Evolutionary conservation across 1,140 invertebrate genomes (phyloP).

Genomic region (Elysia chlorotica): DNA sequence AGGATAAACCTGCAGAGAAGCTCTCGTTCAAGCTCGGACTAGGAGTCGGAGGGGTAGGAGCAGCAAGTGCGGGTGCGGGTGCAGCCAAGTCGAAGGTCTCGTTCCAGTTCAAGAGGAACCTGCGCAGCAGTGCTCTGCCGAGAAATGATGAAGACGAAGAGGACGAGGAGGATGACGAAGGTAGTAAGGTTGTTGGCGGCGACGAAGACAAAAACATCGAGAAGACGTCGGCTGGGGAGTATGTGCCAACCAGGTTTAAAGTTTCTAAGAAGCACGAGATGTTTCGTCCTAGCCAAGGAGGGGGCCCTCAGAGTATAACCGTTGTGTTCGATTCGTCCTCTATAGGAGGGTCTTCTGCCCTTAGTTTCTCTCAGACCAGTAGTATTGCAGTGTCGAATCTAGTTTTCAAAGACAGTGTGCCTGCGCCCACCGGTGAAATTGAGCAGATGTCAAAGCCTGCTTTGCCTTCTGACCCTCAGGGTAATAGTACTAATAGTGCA

Average conservation of each 20-base stretch:
- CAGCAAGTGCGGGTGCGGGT: too few species aligned
- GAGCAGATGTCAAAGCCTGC: too few species aligned
- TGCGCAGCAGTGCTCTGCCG: neutral
- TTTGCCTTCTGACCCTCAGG: too few species aligned
- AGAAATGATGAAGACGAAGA: neutral
- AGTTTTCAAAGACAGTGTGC: too few species aligned
- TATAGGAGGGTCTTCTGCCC: too few species aligned
- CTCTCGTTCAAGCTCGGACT: too few species aligned
- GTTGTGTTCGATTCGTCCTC: neutral
- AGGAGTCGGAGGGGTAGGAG: too few species aligned
- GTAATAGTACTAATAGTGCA: too few species aligned
- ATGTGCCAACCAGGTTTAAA: slow-evolving; percentile 14
- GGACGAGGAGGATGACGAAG: neutral
- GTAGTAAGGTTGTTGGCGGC: neutral
- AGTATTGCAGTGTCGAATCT: too few species aligned
- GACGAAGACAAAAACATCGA: neutral
- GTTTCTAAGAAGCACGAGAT: slow-evolving; percentile 20
- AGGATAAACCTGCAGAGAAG: too few species aligned
- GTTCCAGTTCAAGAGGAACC: slow-evolving; percentile 7
- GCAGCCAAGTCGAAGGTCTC: slow-evolving; percentile 15
- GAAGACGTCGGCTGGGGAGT: slow-evolving; percentile 11
- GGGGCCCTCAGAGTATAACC: neutral
- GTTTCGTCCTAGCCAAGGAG: neutral
- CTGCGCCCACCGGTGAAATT: neutral
- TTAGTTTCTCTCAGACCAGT: too few species aligned